Percentiles rank a stretch among this genome's conserved stretches.
These are phyloP conservation scores for Psix sp. DNA, from an alignment of 1,140 invertebrate genomes.

Conservation along the genomic window DNA sequence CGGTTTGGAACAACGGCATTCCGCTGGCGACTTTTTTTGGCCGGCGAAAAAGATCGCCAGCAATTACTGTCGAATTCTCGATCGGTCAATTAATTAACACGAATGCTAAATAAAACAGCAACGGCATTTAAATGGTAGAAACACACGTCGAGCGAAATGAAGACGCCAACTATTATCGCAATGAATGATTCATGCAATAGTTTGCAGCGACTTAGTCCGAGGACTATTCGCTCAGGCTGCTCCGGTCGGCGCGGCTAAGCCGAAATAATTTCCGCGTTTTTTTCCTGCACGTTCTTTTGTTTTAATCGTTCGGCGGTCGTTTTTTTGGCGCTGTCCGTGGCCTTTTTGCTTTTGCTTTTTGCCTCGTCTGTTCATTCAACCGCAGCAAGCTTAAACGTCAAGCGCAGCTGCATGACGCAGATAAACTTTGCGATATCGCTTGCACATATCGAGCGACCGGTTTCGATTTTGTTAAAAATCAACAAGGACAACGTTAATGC, in stretches of 20 bases:
- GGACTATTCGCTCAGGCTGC: neutral
- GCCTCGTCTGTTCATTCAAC: constrained; percentile 58
- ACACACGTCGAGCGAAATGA: constrained; percentile 38
- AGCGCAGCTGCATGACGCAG: constrained; percentile 61
- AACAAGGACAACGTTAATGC: constrained; percentile 60
- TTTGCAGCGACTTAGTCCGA: constrained; percentile 37
- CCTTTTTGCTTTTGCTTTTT: constrained; percentile 46
- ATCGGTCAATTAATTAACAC: constrained; percentile 45
- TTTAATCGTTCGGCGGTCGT: constrained; percentile 40
- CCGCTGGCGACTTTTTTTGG: no score
- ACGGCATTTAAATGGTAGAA: constrained; percentile 30
- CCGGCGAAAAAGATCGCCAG: no score
- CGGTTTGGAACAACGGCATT: no score
- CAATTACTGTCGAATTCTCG: neutral
- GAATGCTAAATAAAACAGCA: constrained; percentile 41
- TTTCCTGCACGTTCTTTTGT: constrained; percentile 37
- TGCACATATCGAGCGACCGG: constrained; percentile 57
- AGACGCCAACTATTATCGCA: constrained; percentile 46
- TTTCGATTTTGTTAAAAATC: constrained; percentile 59
- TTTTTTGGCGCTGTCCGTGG: constrained; percentile 24
- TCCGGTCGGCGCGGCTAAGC: constrained; percentile 4
- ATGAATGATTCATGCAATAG: constrained; percentile 54
- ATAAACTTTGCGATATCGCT: constrained; percentile 62
- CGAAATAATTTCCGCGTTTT: constrained; percentile 48
- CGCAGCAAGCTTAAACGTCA: constrained; percentile 60